Conservation (phyloP, 2,888 invertebrate genomes). For the Drosophila demipolita region DNA sequence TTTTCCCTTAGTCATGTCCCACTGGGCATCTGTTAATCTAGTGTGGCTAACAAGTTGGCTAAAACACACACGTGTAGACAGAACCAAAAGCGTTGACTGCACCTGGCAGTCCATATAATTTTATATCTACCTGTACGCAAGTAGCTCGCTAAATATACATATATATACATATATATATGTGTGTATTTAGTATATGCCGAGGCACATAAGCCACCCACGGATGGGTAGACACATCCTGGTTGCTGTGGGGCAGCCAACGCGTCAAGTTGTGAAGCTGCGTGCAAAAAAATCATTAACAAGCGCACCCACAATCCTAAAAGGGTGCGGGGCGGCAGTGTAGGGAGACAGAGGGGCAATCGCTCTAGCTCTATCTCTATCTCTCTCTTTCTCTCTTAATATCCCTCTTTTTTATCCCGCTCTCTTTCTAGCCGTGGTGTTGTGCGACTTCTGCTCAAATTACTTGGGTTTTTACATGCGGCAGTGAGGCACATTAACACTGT, state of each 20-base stretch:
- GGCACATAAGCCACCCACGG: conserved; percentile 41
- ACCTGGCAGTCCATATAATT: conserved; percentile 75
- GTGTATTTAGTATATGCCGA: conserved; percentile 19
- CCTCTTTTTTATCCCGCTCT: conserved; percentile 14
- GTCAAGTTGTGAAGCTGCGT: conserved; percentile 82
- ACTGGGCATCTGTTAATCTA: conserved; percentile 46
- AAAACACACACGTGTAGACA: conserved; percentile 32
- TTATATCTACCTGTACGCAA: conserved; percentile 42
- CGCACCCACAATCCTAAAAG: conserved; percentile 55
- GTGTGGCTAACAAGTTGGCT: conserved; percentile 24
- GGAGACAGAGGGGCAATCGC: conserved; percentile 1
- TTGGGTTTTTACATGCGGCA: conserved; percentile 82
- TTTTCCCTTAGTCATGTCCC: neutral
- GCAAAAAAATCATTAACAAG: conserved; percentile 84
- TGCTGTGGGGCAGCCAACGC: conserved; percentile 53
- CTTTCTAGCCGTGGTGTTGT: conserved; percentile 18
- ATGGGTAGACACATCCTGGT: conserved; percentile 1
- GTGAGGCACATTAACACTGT: conserved; percentile 84
- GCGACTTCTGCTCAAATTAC: conserved; percentile 68
- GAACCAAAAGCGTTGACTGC: conserved; percentile 71
- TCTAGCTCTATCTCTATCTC: conserved; percentile 15
- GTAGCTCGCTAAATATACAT: conserved; percentile 4
- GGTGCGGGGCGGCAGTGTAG: neutral
- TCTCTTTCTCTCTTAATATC: conserved; percentile 4
- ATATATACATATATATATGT: conserved; percentile 8